Percentiles rank a stretch among this genome's conserved stretches.
Evolutionary conservation across 2,797 vertebrate species (phyloP).

Genomic region (Chelon labrosus): DNA sequence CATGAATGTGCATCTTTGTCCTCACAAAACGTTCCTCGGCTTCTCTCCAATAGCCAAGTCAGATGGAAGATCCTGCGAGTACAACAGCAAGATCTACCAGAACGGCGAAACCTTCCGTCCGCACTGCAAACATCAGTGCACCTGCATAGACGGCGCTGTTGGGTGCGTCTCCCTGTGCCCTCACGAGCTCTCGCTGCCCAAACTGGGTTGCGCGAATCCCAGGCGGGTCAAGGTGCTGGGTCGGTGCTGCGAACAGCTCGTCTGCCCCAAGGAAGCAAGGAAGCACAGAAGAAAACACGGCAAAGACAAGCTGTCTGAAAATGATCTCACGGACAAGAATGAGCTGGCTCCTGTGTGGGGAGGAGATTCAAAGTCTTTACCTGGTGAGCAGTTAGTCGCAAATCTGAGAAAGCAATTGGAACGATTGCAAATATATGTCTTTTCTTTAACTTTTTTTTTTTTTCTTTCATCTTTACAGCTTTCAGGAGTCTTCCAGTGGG

Average conservation of each 20-base stretch:
- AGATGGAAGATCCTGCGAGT: constrained; percentile 93
- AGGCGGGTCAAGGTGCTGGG: constrained; percentile 87
- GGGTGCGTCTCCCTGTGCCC: constrained; percentile 92
- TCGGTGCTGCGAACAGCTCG: constrained; percentile 90
- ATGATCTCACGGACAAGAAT: constrained; percentile 85
- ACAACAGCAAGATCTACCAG: constrained; percentile 93
- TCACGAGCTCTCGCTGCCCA: constrained; percentile 86
- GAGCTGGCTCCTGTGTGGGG: constrained; percentile 84
- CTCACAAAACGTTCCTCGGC: not conserved
- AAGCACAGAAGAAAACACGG: constrained; percentile 80
- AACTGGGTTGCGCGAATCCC: constrained; percentile 87
- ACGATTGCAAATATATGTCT: not conserved
- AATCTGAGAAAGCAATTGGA: no score
- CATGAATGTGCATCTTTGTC: not conserved
- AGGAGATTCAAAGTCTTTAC: constrained; percentile 83
- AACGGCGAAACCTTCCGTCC: constrained; percentile 93
- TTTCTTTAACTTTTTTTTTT: not conserved
- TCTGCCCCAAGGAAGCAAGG: constrained; percentile 83
- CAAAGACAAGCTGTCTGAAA: constrained; percentile 76
- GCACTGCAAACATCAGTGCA: constrained; percentile 95
- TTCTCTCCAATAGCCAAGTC: constrained; percentile 84
- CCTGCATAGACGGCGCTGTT: constrained; percentile 92
- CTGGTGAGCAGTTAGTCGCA: constrained; percentile 79
- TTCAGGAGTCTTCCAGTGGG: constrained; percentile 80
- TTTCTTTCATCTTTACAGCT: constrained; percentile 66